Percentiles rank a stretch among this genome's conserved stretches.
These are phyloP conservation scores for Zaprionus davidi DNA, from an alignment of 1,140 invertebrate genomes.

Conservation along the genomic window DNA sequence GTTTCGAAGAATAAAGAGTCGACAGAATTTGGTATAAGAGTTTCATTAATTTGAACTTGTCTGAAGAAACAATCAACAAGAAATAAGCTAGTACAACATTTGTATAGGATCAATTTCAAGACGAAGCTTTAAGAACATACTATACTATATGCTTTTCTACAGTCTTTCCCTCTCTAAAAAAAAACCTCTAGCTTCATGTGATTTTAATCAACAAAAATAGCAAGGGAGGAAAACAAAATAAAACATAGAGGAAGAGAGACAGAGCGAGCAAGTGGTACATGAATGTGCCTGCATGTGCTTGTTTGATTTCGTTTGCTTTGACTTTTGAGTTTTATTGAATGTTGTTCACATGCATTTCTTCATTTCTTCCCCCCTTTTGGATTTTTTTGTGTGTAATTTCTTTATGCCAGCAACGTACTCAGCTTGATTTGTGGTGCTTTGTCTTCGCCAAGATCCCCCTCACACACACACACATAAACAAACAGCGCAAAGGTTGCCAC, in stretches of 20 bases:
- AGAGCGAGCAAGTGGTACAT: slow-evolving; percentile 18
- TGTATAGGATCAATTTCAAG: neutral
- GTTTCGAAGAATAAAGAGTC: neutral
- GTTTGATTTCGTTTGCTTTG: slow-evolving; percentile 21
- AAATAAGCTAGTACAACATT: neutral
- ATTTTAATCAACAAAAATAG: slow-evolving; percentile 72
- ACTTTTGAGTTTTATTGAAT: slow-evolving; percentile 41
- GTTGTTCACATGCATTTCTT: slow-evolving; percentile 14
- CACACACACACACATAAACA: neutral
- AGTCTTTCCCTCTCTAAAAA: neutral
- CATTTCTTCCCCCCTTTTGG: slow-evolving; percentile 2
- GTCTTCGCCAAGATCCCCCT: slow-evolving; percentile 25
- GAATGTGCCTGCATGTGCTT: slow-evolving; percentile 22
- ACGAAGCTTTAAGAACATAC: neutral
- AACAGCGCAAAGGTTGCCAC: slow-evolving; percentile 25
- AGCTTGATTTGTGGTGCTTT: slow-evolving; percentile 51
- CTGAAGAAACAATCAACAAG: neutral
- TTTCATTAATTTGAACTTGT: neutral
- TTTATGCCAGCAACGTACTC: slow-evolving; percentile 32
- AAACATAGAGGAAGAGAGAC: slow-evolving; percentile 27
- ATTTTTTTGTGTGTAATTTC: slow-evolving; percentile 23
- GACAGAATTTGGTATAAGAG: neutral
- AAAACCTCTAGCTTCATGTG: slow-evolving; percentile 53
- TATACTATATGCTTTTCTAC: neutral
- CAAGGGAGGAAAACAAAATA: slow-evolving; percentile 3